These are phyloP conservation scores for Bucco capensis DNA, from an alignment of 2,113 vertebrate species.

Conservation along the genomic window DNA sequence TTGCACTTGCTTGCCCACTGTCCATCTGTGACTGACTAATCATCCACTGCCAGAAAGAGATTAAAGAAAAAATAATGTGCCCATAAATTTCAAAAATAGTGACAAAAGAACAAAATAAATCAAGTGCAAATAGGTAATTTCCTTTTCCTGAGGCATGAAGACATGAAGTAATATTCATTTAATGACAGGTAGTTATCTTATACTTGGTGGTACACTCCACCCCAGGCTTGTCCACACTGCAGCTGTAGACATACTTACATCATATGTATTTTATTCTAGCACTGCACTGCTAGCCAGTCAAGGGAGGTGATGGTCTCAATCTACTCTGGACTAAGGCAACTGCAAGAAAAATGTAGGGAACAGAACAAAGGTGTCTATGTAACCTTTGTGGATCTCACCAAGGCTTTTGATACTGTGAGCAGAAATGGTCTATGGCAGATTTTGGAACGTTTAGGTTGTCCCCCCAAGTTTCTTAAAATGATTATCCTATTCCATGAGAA, in stretches of 20 bases:
- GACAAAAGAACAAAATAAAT: neutral
- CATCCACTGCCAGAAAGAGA: neutral
- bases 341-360: too few relatives aligned
- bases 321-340: too few relatives aligned
- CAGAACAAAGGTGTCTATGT: too few relatives aligned
- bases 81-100: neutral
- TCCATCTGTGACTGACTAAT: neutral
- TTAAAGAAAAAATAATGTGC: neutral
- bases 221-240: neutral
- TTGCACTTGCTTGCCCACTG: neutral
- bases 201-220: neutral
- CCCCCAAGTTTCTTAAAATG: too few relatives aligned
- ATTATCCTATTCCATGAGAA: too few relatives aligned
- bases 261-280: neutral
- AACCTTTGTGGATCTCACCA: too few relatives aligned
- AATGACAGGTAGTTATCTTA: fast-evolving
- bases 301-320: too few relatives aligned
- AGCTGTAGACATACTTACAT: neutral
- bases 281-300: too few relatives aligned
- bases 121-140: neutral
- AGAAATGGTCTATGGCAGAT: too few relatives aligned
- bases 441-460: too few relatives aligned
- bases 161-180: neutral
- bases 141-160: neutral
- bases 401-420: too few relatives aligned